Evolutionary conservation across 1,140 invertebrate genomes (phyloP).

Genomic region (Drosophila fuyamai): DNA sequence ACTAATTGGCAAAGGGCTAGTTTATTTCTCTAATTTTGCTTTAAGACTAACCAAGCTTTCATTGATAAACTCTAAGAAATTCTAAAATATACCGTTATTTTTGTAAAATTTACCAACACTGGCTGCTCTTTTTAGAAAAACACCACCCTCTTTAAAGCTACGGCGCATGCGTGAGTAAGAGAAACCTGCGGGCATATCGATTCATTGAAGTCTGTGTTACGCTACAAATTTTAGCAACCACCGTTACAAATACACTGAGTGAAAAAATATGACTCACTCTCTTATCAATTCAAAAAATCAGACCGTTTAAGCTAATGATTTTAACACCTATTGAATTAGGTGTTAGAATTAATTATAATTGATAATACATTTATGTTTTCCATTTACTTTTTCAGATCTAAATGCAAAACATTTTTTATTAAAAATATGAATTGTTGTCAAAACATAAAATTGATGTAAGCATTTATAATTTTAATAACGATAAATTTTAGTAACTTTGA

Average conservation of each 20-base stretch:
- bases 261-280: neutral
- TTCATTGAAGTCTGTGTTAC: conserved; percentile 67
- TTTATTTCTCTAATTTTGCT: too few relatives aligned
- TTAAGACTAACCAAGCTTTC: neutral
- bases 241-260: conserved; percentile 9
- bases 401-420: neutral
- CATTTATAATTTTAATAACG: too few relatives aligned
- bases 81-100: conserved; percentile 45
- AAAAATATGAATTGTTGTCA: too few relatives aligned
- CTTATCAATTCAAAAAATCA: too few relatives aligned
- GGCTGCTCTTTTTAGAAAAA: neutral
- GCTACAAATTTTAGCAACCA: conserved; percentile 53
- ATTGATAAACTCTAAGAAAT: neutral
- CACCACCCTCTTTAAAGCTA: conserved; percentile 11
- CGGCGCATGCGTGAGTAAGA: conserved; percentile 56
- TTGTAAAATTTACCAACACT: conserved; percentile 47
- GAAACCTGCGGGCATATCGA: conserved; percentile 61
- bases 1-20: neutral
- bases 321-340: too few relatives aligned
- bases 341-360: too few relatives aligned
- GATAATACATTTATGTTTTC: too few relatives aligned
- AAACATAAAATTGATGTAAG: too few relatives aligned
- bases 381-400: too few relatives aligned
- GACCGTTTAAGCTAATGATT: too few relatives aligned
- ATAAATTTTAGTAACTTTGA: too few relatives aligned